Base-by-base conservation (phyloP, 2,888 invertebrate genomes). In the Trissolcus japonicus region DNA sequence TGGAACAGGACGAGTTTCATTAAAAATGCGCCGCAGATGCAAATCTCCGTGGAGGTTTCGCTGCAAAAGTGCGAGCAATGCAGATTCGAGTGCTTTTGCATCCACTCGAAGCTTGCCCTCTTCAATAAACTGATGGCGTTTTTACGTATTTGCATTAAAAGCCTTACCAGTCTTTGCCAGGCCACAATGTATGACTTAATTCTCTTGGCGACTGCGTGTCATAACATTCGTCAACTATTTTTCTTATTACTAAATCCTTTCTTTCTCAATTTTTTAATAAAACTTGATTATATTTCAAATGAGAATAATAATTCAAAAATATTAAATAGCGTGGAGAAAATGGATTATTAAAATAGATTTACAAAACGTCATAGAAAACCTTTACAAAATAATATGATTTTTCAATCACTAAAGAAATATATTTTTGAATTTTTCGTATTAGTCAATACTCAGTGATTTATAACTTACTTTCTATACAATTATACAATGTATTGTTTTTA, bases 61-160 rank as follows among this genome's bases (percentile, higher is more conserved):
- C 62, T 29, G 29, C 21, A 68, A 79, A 76, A 76, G 73, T 66
- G 73, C 79, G 73, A 79, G 66, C 73, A 61, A 66, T 76, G 79
- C 75, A 76, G 68, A 76, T 76, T 76, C 69, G 40, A 76, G 61
- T 35, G 59, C 65, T 63, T 59, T 61, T 78, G 76, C 69, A 79
- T 73, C 72, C 43, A 76, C 76, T 76, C 68, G 72, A 79, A 65
- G 54, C 57, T 48, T 53, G 48, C 43, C 21, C 71, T 60, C 61
- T 73, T 79, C 72, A 68, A 79, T 79, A 76, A 79, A 66, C 68
- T 63, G 73, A 78, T 78, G 69, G 63, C 68, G 65, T 69, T 62
- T 63, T 65, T 55, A 19, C 55, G 56, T 72, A 78, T 78, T 78
- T 78, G 72, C 67, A 71, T 78, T 78, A 75, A 78, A 75, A 75